These are phyloP conservation scores for Aramus guarauna DNA, from an alignment of 2,113 vertebrate species.

Conservation along the genomic window DNA sequence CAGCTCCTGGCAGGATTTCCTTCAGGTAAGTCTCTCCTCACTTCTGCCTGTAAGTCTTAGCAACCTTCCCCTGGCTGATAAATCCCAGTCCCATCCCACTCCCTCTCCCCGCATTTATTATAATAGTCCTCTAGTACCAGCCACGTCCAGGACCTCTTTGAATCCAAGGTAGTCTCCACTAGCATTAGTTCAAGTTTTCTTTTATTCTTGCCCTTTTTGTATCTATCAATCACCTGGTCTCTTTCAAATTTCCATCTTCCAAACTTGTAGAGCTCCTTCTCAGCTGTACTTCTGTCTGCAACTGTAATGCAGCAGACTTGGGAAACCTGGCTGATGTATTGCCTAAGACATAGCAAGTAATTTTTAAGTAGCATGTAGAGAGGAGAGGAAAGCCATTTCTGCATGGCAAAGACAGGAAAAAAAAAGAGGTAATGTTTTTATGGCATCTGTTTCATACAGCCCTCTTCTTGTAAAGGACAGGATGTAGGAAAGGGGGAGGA, in stretches of 20 bases:
- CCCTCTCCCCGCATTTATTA: background rate
- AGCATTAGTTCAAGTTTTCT: background rate
- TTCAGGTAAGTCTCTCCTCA: background rate
- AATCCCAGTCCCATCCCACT: background rate
- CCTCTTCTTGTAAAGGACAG: background rate
- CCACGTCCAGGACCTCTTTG: background rate
- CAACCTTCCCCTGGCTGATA: background rate
- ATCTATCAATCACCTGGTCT: background rate
- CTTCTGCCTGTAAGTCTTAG: background rate
- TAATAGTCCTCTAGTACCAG: background rate
- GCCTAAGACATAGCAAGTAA: background rate
- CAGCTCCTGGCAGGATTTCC: background rate
- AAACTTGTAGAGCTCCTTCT: background rate
- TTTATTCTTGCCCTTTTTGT: background rate
- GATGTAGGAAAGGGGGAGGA: background rate
- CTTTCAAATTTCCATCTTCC: background rate
- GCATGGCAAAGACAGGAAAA: background rate
- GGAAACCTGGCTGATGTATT: background rate
- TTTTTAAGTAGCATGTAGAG: background rate
- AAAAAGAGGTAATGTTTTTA: background rate
- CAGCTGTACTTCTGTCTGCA: background rate
- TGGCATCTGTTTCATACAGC: background rate
- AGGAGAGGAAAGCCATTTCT: background rate
- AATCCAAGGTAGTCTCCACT: background rate
- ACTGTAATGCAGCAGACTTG: background rate